phyloP scores from a whole-genome alignment of 2,888 invertebrate species.

The Ochlodes sylvanus region DNA sequence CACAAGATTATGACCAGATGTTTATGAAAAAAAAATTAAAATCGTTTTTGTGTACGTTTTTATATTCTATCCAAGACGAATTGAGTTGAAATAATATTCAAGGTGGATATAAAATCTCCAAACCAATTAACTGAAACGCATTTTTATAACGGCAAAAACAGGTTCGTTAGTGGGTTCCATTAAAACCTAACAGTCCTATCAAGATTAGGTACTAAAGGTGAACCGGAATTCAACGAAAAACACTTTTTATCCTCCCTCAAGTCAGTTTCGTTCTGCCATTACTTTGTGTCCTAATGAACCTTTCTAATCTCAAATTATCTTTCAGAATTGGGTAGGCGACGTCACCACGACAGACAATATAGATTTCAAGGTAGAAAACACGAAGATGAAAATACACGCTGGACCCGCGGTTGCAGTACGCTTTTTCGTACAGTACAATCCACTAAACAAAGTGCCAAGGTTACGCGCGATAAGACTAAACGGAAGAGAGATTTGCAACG shows the following conservation, averaged over 20 bases:
- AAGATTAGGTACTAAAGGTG: too few relatives aligned
- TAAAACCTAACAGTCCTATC: too few relatives aligned
- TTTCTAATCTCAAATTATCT: background rate
- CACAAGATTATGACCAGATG: background rate
- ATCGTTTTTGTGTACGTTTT: background rate
- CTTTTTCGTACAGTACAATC: conserved; percentile 86
- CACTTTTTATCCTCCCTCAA: too few relatives aligned
- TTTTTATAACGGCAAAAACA: too few relatives aligned
- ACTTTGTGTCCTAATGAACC: background rate
- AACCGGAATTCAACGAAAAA: too few relatives aligned
- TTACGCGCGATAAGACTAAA: conserved; percentile 82
- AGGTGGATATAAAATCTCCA: too few relatives aligned
- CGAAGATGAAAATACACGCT: conserved; percentile 83
- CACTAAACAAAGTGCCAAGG: conserved; percentile 74
- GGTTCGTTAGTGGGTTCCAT: too few relatives aligned
- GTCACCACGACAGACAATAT: conserved; percentile 84
- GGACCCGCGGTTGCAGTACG: conserved; percentile 83
- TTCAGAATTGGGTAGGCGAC: conserved; percentile 86
- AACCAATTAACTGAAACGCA: too few relatives aligned
- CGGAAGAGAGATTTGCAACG: conserved; percentile 85
- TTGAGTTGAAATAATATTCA: too few relatives aligned
- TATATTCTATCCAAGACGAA: too few relatives aligned
- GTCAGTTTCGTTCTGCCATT: too few relatives aligned
- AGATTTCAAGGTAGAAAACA: conserved; percentile 85
- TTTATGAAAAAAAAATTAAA: background rate